Conservation (phyloP, 2,888 invertebrate genomes). For the Teleiodes luculella region DNA sequence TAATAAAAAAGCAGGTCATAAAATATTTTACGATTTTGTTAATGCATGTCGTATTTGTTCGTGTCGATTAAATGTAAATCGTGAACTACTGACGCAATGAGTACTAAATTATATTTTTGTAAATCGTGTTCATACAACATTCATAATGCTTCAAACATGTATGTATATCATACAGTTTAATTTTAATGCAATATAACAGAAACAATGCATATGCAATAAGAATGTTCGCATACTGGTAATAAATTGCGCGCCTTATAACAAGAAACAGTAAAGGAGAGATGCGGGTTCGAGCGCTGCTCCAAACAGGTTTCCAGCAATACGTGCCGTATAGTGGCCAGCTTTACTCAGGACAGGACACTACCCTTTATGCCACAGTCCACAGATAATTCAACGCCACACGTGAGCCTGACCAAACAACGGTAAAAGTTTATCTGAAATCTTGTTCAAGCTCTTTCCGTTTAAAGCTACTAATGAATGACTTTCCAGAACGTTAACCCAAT, state of each 20-base stretch:
- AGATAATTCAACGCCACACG: constrained; percentile 3
- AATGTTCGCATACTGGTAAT: not conserved
- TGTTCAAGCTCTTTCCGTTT: not conserved
- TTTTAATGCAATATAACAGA: not conserved
- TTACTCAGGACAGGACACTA: constrained; percentile 15
- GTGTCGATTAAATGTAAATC: constrained; percentile 13
- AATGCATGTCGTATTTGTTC: constrained; percentile 8
- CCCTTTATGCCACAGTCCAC: constrained; percentile 6
- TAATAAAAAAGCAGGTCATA: constrained; percentile 8
- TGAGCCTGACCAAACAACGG: not conserved
- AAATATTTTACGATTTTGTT: constrained; percentile 4
- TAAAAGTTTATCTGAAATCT: not conserved
- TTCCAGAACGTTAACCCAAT: too few species aligned
- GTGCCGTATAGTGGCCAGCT: not conserved
- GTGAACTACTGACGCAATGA: constrained; percentile 5
- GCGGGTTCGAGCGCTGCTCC: constrained; percentile 2
- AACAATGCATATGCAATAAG: not conserved
- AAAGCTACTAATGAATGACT: not conserved
- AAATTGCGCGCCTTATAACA: constrained; percentile 3
- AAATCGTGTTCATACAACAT: not conserved
- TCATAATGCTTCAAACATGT: not conserved
- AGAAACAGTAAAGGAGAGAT: constrained; percentile 8
- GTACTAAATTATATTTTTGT: not conserved
- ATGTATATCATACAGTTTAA: not conserved
- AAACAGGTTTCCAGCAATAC: constrained; percentile 18